phyloP scores from a whole-genome alignment of 2,797 vertebrate species.

The Rhinogobio ventralis region DNA sequence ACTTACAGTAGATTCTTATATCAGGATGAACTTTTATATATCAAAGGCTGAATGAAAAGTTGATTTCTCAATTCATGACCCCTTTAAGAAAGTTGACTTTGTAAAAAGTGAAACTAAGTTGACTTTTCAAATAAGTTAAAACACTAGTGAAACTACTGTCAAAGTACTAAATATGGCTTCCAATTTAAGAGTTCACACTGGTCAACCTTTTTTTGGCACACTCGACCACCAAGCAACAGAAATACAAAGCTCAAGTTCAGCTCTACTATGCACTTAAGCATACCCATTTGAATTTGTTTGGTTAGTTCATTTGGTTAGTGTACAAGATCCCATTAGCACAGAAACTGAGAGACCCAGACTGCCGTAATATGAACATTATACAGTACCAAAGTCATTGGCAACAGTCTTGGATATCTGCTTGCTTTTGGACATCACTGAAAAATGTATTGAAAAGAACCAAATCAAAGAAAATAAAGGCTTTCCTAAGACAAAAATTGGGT shows the following conservation, averaged over 20 bases:
- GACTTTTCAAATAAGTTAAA: no score
- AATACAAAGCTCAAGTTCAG: slow-evolving; percentile 11
- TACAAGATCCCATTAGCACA: slow-evolving; percentile 74
- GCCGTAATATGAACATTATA: slow-evolving; percentile 74
- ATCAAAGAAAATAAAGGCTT: slow-evolving; percentile 53
- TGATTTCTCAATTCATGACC: no score
- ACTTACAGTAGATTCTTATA: no score
- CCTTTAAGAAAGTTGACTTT: neutral
- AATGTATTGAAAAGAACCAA: slow-evolving; percentile 76
- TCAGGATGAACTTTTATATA: no score
- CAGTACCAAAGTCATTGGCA: slow-evolving; percentile 97
- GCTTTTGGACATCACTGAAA: slow-evolving; percentile 98
- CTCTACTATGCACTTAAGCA: neutral
- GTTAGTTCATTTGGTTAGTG: slow-evolving; percentile 77
- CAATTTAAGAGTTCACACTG: neutral
- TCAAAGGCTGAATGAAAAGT: no score
- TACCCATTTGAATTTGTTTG: slow-evolving; percentile 46
- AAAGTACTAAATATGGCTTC: neutral
- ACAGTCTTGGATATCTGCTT: slow-evolving; percentile 98
- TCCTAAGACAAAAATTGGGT: neutral
- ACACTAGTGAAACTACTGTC: neutral
- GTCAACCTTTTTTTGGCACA: neutral
- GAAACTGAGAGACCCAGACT: slow-evolving; percentile 75
- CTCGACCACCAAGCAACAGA: slow-evolving; percentile 11
- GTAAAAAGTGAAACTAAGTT: neutral